Evolutionary conservation across 1,140 invertebrate genomes (phyloP), one percentile per base, ranked within the genome.

Genomic region (Drosophila sp.): DNA sequence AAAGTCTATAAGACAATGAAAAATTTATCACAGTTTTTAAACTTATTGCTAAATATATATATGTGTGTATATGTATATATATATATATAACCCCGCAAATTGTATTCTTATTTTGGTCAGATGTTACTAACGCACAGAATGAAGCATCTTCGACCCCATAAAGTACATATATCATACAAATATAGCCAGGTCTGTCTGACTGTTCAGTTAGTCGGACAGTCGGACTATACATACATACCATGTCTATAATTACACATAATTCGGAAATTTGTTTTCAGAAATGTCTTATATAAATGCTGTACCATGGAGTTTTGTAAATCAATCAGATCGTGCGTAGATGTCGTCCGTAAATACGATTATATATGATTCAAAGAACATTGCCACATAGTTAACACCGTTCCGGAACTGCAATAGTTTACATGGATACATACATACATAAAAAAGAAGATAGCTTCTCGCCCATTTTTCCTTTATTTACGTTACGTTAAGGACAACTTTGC

Each of bases 11-110:
- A 89, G 86, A 87, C 70, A 87, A 89, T 83, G 80, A 77, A 84
- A 89, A 89, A 84, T 87, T 69, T 89, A 89, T 89, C 84, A 89
- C 84, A 89, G 84, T 69, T 87, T 89, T 84, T 71, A 90, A 86
- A 75, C 84, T 89, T 89, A 89, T 68, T 56, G 29, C 68, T 82
- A 87, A 60, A 23, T 76, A 63, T 61, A 60, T 27, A 3, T 60
- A 25, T 58, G 4, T 44, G 17, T 44, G 41, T 44, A 44, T 17
- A 23, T 44, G 10, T 17, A 44, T 44, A 17, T 38, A 38, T 38
- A 8, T 38, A 38, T 41, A 41, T 41, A 41, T 41, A 41, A 41
- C n/a, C n/a, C 11, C 40, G 10, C 11, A 41, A 41, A 41, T 11
- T 7, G 44, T 27, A 60, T 35, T 23, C 4, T 58, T 8, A 8